Conservation (phyloP, 2,113 vertebrate genomes). For the Rhabdomys dilectus region DNA sequence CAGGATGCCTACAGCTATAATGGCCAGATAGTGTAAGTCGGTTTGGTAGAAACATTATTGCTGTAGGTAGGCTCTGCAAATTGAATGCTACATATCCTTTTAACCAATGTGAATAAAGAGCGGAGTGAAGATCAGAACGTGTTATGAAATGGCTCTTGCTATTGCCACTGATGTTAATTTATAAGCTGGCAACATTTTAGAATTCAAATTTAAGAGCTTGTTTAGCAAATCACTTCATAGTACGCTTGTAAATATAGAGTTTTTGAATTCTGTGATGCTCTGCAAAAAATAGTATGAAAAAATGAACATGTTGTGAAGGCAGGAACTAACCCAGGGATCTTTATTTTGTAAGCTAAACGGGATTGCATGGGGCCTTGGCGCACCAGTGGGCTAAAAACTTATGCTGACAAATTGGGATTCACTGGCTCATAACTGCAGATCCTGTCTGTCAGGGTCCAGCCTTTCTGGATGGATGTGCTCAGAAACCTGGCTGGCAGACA, state of each 20-base stretch:
- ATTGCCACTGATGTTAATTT: conserved; percentile 33
- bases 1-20: not conserved
- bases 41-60: not conserved
- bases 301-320: not conserved
- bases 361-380: rapidly evolving
- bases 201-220: not conserved
- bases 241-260: not conserved
- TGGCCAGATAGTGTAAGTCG: not conserved
- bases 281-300: not conserved
- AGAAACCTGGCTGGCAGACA: not conserved
- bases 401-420: not conserved
- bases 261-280: not conserved
- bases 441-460: too few species aligned
- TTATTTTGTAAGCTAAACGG: not conserved
- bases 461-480: too few species aligned
- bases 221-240: conserved; percentile 45
- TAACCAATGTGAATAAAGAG: conserved; percentile 53
- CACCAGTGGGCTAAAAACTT: not conserved
- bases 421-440: not conserved
- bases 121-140: conserved; percentile 20
- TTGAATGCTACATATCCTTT: conserved; percentile 34
- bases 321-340: not conserved
- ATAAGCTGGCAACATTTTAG: not conserved
- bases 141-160: not conserved
- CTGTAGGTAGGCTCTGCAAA: not conserved